These are phyloP conservation scores for Cephus pulcher DNA, from an alignment of 2,888 invertebrate genomes.

Conservation along the genomic window DNA sequence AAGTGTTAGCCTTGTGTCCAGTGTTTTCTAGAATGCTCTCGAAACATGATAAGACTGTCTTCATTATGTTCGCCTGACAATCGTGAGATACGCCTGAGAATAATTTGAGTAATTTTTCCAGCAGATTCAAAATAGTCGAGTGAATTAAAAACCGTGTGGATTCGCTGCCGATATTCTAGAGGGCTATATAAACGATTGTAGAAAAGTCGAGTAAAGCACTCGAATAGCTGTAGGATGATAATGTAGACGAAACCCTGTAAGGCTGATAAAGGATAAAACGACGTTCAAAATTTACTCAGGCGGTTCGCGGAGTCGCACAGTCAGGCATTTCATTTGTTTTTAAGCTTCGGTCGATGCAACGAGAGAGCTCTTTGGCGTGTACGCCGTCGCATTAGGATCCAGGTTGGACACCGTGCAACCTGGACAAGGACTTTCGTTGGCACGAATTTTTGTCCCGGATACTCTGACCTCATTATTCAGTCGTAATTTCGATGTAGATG, in stretches of 20 bases:
- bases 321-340: constrained; percentile 28
- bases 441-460: constrained; percentile 57
- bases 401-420: constrained; percentile 71
- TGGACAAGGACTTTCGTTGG: constrained; percentile 62
- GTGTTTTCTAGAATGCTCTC: constrained; percentile 25
- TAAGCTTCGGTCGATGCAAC: constrained; percentile 72
- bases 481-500: constrained; percentile 73
- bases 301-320: not conserved
- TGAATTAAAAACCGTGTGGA: not conserved
- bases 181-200: not conserved
- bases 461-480: constrained; percentile 65
- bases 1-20: constrained; percentile 12
- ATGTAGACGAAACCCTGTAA: not conserved
- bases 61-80: constrained; percentile 27
- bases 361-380: constrained; percentile 84
- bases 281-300: not conserved
- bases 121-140: not conserved
- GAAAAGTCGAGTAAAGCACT: not conserved
- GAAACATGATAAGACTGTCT: constrained; percentile 32
- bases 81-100: constrained; percentile 13
- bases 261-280: not conserved
- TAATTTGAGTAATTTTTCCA: not conserved
- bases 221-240: not conserved
- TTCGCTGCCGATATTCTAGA: not conserved
- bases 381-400: constrained; percentile 92